Conservation (phyloP, 2,797 vertebrate genomes). For the Orientallactaga sibirica region DNA sequence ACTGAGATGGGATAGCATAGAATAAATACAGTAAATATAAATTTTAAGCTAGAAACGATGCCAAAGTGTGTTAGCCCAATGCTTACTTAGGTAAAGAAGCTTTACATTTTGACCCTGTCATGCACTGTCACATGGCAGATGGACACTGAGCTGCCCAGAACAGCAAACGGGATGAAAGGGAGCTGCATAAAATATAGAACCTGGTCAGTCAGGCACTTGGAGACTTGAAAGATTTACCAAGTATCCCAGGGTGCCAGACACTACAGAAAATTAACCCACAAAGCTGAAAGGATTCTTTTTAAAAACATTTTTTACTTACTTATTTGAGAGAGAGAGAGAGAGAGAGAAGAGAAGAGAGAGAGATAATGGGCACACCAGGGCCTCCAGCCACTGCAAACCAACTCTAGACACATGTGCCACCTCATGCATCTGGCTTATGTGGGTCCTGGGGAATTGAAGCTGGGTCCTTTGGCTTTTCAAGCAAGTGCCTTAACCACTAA, state of each 20-base stretch:
- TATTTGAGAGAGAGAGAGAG: too few relatives aligned
- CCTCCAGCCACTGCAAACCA: too few relatives aligned
- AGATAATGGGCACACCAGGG: too few relatives aligned
- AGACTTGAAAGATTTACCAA: not conserved
- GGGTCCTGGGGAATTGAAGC: too few relatives aligned
- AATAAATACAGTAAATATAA: conserved; percentile 6
- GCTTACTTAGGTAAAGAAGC: not conserved
- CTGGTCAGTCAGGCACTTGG: not conserved
- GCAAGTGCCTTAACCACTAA: too few relatives aligned
- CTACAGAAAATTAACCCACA: not conserved
- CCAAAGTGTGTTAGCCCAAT: not conserved
- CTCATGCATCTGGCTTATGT: too few relatives aligned
- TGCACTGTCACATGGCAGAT: not conserved
- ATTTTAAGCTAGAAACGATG: conserved; percentile 31
- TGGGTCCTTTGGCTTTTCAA: too few relatives aligned
- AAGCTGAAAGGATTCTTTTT: not conserved
- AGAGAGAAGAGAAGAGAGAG: too few relatives aligned
- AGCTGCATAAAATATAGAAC: not conserved
- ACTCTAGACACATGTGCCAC: too few relatives aligned
- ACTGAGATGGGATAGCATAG: not conserved
- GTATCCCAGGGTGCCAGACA: not conserved
- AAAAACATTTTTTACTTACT: too few relatives aligned
- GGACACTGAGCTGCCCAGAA: not conserved
- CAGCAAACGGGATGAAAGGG: not conserved
- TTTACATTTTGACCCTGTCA: conserved; percentile 19